These are phyloP conservation scores for Ernsta delagoae DNA, from an alignment of 2,888 invertebrate species.

Conservation along the genomic window DNA sequence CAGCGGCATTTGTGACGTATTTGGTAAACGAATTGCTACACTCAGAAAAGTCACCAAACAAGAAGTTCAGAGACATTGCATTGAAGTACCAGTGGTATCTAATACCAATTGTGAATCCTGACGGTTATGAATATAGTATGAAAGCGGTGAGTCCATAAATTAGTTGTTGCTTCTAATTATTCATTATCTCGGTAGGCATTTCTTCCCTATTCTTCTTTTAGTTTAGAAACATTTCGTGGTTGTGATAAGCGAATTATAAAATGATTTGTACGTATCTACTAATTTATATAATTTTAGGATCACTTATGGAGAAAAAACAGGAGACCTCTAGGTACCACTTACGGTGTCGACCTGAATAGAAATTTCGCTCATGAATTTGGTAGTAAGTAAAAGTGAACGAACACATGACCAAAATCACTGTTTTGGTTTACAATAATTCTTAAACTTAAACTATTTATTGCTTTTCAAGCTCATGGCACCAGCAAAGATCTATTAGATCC, in stretches of 20 bases:
- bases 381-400: constrained; percentile 56
- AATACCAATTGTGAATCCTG: constrained; percentile 90
- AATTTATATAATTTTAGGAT: constrained; percentile 60
- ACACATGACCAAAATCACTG: neutral
- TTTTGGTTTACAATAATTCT: neutral
- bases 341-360: constrained; percentile 87
- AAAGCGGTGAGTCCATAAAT: constrained; percentile 45
- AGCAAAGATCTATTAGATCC: constrained; percentile 51
- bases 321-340: constrained; percentile 54
- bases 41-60: constrained; percentile 59
- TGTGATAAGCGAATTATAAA: too few species aligned
- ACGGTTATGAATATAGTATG: constrained; percentile 86
- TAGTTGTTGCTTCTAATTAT: too few species aligned
- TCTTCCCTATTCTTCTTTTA: too few species aligned
- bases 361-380: constrained; percentile 86
- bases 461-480: constrained; percentile 52
- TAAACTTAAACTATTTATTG: neutral
- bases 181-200: too few species aligned
- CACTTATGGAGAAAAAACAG: constrained; percentile 88
- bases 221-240: too few species aligned
- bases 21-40: constrained; percentile 80
- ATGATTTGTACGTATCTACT: too few species aligned
- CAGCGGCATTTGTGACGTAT: constrained; percentile 86
- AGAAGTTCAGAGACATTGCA: constrained; percentile 62
- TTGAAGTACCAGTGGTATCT: constrained; percentile 87